These are phyloP conservation scores for Orycteropus afer DNA, from an alignment of 2,113 vertebrate genomes.

Conservation along the genomic window DNA sequence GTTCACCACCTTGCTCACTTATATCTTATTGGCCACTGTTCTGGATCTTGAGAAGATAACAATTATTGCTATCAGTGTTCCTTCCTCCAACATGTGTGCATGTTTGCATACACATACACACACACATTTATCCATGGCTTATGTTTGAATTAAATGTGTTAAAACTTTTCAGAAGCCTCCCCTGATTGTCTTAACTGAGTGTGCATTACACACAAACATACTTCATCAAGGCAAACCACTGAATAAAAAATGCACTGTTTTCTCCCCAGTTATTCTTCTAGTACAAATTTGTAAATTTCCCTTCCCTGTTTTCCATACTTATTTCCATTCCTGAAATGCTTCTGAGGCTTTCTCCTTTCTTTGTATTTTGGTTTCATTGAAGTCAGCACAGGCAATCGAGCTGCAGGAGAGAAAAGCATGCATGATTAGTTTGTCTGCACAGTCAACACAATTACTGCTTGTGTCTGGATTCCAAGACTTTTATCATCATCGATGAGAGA, in stretches of 20 bases:
- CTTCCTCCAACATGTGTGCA: no score
- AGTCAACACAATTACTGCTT: conserved; percentile 49
- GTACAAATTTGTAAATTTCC: not conserved
- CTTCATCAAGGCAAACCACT: not conserved
- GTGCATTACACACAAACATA: not conserved
- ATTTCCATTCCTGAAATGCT: conserved; percentile 42
- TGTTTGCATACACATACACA: not conserved
- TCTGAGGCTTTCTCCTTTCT: conserved; percentile 10
- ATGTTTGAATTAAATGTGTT: no score
- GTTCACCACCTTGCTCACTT: not conserved
- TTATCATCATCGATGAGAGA: conserved; percentile 22
- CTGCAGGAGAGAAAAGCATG: conserved; percentile 1
- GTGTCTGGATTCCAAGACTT: conserved; percentile 19
- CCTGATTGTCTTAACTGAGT: not conserved
- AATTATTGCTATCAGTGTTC: not conserved
- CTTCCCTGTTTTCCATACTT: not conserved
- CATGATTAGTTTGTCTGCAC: conserved; percentile 45
- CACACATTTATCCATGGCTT: accelerated
- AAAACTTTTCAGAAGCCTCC: no score
- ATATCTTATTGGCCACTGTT: not conserved
- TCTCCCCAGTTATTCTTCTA: not conserved
- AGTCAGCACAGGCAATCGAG: conserved; percentile 59
- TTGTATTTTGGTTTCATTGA: conserved; percentile 64
- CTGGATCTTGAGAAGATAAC: not conserved
- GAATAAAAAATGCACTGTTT: not conserved